Conservation (phyloP, 2,888 invertebrate genomes). For the Campoplex capitator region DNA sequence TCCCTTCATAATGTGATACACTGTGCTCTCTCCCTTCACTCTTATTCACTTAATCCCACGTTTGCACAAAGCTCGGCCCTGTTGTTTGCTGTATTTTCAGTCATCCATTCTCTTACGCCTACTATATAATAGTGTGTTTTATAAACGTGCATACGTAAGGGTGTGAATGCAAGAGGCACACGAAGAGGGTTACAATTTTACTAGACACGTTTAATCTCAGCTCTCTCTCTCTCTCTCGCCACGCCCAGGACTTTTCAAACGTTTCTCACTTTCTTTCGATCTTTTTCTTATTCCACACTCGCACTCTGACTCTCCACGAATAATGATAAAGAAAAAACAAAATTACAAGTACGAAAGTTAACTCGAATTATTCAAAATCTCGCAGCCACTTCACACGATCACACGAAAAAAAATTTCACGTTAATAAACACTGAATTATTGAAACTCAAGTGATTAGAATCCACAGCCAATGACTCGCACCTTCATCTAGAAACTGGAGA, state of each 20-base stretch:
- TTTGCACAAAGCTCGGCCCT: constrained; percentile 49
- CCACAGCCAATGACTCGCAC: background rate
- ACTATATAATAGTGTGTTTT: background rate
- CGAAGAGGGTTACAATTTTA: constrained; percentile 51
- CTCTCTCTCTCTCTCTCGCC: constrained; percentile 46
- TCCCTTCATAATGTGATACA: constrained; percentile 19
- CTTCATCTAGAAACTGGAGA: background rate
- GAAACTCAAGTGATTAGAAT: background rate
- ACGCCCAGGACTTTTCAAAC: constrained; percentile 65
- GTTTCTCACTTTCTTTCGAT: constrained; percentile 4
- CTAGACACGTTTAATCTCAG: constrained; percentile 61
- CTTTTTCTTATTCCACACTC: background rate
- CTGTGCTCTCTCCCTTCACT: constrained; percentile 52
- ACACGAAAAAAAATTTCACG: background rate
- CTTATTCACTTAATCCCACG: constrained; percentile 70
- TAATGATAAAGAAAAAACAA: background rate
- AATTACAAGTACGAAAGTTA: background rate
- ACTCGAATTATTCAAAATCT: background rate
- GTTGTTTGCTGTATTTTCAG: constrained; percentile 22
- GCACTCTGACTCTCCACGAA: background rate
- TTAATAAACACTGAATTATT: background rate
- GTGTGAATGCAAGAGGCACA: constrained; percentile 34
- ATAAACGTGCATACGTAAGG: background rate
- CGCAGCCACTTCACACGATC: background rate
- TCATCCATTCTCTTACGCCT: background rate